Percentiles rank a stretch among this genome's conserved stretches.
These are phyloP conservation scores for Bombus terrestris DNA, from an alignment of 1,140 invertebrate species.

Conservation along the genomic window DNA sequence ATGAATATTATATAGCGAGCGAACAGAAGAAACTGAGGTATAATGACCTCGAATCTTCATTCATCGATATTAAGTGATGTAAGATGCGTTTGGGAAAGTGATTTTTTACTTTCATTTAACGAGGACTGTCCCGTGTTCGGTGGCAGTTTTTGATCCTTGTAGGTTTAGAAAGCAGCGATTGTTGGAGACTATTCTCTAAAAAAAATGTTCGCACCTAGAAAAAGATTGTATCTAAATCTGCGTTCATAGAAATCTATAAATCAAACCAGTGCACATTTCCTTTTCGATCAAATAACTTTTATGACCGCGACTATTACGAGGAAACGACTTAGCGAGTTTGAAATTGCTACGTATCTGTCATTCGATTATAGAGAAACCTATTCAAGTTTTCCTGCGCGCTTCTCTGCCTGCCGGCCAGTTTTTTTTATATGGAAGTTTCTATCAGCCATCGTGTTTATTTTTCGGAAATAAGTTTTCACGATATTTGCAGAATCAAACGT, in stretches of 20 bases:
- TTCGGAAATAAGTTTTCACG: conserved; percentile 1
- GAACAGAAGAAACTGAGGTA: no score
- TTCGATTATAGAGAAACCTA: conserved; percentile 28
- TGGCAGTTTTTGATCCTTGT: no score
- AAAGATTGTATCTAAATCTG: neutral
- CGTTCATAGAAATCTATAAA: neutral
- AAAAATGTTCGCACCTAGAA: neutral
- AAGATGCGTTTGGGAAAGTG: no score
- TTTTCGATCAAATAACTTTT: neutral
- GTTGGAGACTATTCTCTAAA: no score
- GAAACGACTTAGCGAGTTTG: conserved; percentile 28
- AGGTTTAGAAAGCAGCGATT: no score
- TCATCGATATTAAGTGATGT: no score
- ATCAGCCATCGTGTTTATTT: neutral
- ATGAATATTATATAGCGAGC: no score
- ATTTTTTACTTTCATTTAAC: no score
- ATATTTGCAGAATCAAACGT: neutral
- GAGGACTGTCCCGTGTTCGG: no score
- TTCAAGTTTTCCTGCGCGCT: neutral
- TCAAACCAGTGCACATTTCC: neutral
- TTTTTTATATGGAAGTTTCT: neutral
- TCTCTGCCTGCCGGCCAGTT: neutral
- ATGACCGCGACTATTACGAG: conserved; percentile 3
- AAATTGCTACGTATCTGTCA: conserved; percentile 26
- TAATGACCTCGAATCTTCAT: no score